phyloP scores from a whole-genome alignment of 2,113 vertebrate genomes.

The Chelonoidis abingdonii region DNA sequence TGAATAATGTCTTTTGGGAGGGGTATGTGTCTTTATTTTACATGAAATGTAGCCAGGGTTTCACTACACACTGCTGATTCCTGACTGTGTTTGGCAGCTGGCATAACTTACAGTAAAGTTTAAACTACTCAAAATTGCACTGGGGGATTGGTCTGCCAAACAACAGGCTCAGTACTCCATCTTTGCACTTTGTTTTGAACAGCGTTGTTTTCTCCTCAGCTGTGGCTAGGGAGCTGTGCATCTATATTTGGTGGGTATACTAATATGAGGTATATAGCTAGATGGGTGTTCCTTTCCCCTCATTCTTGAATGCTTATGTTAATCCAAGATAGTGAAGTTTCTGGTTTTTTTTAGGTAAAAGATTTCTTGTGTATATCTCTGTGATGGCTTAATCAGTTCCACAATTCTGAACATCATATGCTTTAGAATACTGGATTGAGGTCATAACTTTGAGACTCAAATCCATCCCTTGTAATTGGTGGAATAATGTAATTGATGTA shows the following conservation, averaged over 20 bases:
- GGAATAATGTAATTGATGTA: not conserved
- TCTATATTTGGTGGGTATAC: not conserved
- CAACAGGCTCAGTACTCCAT: not conserved
- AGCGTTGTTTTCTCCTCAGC: not conserved
- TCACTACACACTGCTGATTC: not conserved
- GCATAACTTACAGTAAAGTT: not conserved
- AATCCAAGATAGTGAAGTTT: not conserved
- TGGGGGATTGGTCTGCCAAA: not conserved
- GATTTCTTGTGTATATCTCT: not conserved
- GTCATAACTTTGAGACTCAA: not conserved
- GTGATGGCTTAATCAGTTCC: not conserved
- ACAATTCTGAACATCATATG: not conserved
- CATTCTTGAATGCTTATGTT: not conserved
- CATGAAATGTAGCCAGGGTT: not conserved
- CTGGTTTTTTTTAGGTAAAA: not conserved
- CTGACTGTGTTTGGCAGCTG: not conserved
- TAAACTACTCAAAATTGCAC: not conserved
- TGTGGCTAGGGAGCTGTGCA: not conserved
- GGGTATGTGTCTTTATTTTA: not conserved
- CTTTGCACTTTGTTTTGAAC: not conserved
- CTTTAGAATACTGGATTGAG: not conserved
- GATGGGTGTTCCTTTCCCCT: not conserved
- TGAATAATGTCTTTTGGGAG: not conserved
- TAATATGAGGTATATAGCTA: accelerated
- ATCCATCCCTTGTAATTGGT: not conserved